Conservation (phyloP, 2,113 vertebrate species). For the Cygnus buccinator region DNA sequence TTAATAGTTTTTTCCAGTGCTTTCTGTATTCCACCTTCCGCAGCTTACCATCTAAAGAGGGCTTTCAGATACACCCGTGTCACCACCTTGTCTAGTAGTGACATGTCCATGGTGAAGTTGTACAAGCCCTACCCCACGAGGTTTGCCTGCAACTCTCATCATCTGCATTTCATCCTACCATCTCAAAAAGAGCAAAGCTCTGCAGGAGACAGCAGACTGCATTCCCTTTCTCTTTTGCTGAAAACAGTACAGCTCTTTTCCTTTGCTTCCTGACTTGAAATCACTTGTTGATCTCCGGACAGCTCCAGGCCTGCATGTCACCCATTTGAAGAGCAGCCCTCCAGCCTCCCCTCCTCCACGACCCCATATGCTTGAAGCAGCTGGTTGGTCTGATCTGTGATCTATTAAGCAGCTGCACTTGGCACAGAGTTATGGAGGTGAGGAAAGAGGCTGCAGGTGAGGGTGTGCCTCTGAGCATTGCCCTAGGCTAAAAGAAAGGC, state of each 20-base stretch:
- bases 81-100: not conserved
- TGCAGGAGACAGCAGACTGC: not conserved
- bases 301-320: not conserved
- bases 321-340: not conserved
- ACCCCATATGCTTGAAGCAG: conserved; percentile 20
- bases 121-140: not conserved
- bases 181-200: not conserved
- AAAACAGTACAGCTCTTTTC: not conserved
- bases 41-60: not conserved
- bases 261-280: not conserved
- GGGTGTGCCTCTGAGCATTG: not conserved
- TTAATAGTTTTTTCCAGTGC: not conserved
- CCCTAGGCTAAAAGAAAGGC: not conserved
- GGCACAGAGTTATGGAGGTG: not conserved
- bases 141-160: not conserved
- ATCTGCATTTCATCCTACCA: not conserved
- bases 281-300: not conserved
- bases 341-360: not conserved
- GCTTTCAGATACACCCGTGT: not conserved
- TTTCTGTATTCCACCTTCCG: not conserved
- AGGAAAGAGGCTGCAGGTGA: conserved; percentile 42
- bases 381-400: not conserved
- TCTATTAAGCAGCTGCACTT: not conserved
- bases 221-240: not conserved
- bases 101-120: not conserved